These are phyloP conservation scores for Lepidocolaptes lacrymiger DNA, from an alignment of 2,797 vertebrate species.

Conservation along the genomic window DNA sequence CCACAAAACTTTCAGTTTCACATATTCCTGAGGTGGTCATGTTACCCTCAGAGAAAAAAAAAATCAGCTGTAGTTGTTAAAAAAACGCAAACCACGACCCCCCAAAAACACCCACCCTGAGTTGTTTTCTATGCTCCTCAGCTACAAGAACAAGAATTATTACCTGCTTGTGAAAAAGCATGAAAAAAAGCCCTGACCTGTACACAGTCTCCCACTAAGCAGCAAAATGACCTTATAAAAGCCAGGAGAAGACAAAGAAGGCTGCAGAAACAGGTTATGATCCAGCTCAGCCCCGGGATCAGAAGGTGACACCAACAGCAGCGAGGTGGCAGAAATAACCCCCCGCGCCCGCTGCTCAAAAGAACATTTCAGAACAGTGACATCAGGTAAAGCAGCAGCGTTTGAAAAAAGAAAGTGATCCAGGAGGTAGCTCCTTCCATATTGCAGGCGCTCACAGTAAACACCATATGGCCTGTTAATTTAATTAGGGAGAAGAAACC, in stretches of 20 bases:
- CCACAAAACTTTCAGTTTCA: background rate
- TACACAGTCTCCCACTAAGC: background rate
- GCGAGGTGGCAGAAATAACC: constrained; percentile 31
- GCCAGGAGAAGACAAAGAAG: background rate
- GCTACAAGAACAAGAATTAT: background rate
- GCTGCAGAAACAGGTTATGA: background rate
- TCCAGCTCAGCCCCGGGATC: background rate
- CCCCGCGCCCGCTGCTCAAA: constrained; percentile 5
- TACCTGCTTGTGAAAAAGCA: background rate
- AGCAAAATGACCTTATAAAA: background rate
- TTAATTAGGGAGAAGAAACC: constrained; percentile 73
- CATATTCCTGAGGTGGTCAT: background rate
- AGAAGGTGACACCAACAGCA: constrained; percentile 30
- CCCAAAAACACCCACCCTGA: background rate
- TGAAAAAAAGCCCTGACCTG: background rate
- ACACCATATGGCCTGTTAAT: constrained; percentile 78
- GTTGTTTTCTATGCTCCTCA: background rate
- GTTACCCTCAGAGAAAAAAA: background rate
- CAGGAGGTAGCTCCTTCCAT: constrained; percentile 56
- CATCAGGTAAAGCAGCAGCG: constrained; percentile 73
- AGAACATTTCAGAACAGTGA: constrained; percentile 68
- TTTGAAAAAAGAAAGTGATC: constrained; percentile 68
- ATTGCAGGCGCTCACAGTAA: constrained; percentile 68
- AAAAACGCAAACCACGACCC: background rate
- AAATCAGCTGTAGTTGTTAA: background rate